phyloP scores from a whole-genome alignment of 2,113 vertebrate species.

The Aptenodytes forsteri region DNA sequence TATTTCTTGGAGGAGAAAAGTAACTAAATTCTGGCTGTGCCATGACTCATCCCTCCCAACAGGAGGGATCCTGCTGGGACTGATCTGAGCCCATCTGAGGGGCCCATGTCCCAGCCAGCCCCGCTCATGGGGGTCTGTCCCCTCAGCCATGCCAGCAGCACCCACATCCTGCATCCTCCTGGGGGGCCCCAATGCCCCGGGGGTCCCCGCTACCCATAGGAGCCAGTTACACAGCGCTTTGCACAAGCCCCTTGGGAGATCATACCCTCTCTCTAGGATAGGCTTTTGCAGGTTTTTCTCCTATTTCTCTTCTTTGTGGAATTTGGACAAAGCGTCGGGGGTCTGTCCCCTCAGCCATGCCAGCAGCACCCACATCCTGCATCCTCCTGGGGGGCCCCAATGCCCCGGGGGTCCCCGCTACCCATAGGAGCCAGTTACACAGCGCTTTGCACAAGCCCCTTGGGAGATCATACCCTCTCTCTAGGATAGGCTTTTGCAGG shows the following conservation, averaged over 20 bases:
- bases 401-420: neutral
- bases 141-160: neutral
- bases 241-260: neutral
- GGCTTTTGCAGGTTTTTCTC: neutral
- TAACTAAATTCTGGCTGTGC: neutral
- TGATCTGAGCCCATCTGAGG: neutral
- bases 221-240: neutral
- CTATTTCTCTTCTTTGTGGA: neutral
- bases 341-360: neutral
- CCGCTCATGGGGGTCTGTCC: neutral
- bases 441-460: neutral
- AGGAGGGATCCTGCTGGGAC: neutral
- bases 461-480: neutral
- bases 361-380: neutral
- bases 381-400: neutral
- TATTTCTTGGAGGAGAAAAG: neutral
- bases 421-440: neutral
- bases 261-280: neutral
- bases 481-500: neutral
- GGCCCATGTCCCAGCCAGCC: neutral
- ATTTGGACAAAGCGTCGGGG: neutral
- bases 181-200: neutral
- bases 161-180: neutral
- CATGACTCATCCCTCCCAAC: neutral
- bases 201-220: neutral